These are phyloP conservation scores for Saxicola maurus DNA, from an alignment of 2,797 vertebrate genomes.

Conservation along the genomic window DNA sequence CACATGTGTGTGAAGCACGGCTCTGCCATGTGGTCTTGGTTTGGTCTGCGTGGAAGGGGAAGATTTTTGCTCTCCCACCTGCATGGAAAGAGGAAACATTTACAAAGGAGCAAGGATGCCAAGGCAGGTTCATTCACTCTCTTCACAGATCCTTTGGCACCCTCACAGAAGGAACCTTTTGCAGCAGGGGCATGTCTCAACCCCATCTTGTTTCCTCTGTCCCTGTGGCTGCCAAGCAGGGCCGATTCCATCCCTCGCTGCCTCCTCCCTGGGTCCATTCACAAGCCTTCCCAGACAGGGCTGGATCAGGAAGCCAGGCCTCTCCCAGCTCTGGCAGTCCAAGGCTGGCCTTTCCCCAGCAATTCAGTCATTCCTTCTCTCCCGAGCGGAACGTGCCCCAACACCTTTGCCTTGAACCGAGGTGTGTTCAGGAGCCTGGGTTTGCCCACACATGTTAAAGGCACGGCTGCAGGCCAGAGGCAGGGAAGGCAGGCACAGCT, in stretches of 20 bases:
- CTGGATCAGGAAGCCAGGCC: not conserved
- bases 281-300: not conserved
- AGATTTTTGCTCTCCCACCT: not conserved
- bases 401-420: slow-evolving; percentile 39
- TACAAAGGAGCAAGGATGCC: not conserved
- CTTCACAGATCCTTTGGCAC: not conserved
- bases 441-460: slow-evolving; percentile 65
- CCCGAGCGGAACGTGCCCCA: not conserved
- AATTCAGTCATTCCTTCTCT: slow-evolving; percentile 26
- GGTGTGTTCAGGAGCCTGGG: not conserved
- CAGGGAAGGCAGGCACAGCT: not conserved
- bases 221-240: not conserved
- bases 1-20: accelerated
- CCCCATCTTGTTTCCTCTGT: not conserved
- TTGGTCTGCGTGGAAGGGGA: not conserved
- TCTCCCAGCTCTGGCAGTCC: slow-evolving; percentile 34
- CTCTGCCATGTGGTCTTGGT: not conserved
- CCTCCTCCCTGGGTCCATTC: not conserved
- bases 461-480: not conserved
- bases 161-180: not conserved
- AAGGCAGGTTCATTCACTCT: not conserved
- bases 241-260: accelerated
- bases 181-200: not conserved
- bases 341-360: slow-evolving; percentile 42
- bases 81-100: not conserved